Evolutionary conservation across 2,113 vertebrate genomes (phyloP).

Genomic region (Sigmodon hispidus): DNA sequence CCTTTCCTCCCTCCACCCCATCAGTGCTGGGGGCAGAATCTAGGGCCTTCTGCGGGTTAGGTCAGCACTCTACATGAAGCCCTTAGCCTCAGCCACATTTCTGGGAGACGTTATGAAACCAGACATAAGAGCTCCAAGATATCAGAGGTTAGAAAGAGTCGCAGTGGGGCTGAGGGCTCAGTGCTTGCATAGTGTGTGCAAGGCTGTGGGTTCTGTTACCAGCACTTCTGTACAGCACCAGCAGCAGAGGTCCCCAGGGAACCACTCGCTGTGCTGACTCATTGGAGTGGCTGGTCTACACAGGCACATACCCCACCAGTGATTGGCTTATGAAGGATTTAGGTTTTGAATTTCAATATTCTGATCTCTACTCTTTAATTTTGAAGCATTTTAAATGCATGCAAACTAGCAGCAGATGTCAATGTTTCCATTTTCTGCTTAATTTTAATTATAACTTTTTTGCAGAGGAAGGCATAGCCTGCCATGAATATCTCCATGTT

Average conservation of each 20-base stretch:
- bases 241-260: neutral
- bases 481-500: neutral
- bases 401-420: constrained; percentile 69
- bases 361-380: constrained; percentile 72
- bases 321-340: constrained; percentile 79
- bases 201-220: neutral
- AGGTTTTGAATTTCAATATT: constrained; percentile 72
- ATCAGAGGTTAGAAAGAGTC: neutral
- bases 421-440: constrained; percentile 73
- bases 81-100: neutral
- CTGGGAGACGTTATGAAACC: neutral
- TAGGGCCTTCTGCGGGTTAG: neutral
- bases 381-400: constrained; percentile 67
- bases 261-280: constrained; percentile 30
- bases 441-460: neutral
- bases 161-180: too few relatives aligned
- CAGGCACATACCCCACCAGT: constrained; percentile 68
- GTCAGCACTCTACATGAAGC: neutral
- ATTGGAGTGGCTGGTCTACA: constrained; percentile 67
- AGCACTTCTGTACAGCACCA: neutral
- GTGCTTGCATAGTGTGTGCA: neutral
- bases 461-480: neutral
- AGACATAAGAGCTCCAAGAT: neutral
- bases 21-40: neutral
- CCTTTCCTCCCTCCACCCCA: neutral